Percentiles rank a stretch among this genome's conserved stretches.
Evolutionary conservation across 2,797 vertebrate species (phyloP).

Genomic region (Atherinosoma microstoma): DNA sequence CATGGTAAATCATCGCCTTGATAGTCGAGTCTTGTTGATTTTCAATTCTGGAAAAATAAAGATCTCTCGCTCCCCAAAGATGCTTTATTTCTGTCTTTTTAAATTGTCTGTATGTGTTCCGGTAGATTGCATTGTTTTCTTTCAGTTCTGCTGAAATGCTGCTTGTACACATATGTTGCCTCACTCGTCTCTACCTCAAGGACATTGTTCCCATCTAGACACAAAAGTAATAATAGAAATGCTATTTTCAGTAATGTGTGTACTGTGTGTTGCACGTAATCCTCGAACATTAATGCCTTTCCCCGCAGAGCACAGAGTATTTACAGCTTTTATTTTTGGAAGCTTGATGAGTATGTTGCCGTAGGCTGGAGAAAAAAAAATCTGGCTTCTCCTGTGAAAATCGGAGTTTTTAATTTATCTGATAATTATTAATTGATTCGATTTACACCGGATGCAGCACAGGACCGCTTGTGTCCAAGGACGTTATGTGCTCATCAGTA

Average conservation of each 20-base stretch:
- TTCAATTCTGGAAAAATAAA: conserved; percentile 50
- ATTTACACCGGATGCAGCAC: background rate
- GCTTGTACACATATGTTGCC: conserved; percentile 33
- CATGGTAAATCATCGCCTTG: conserved; percentile 22
- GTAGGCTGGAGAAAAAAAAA: conserved; percentile 4
- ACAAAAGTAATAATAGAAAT: conserved; percentile 10
- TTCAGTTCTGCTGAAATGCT: conserved; percentile 35
- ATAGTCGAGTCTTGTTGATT: conserved; percentile 23
- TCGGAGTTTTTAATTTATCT: background rate
- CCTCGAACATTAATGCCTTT: conserved; percentile 13
- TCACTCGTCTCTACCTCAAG: conserved; percentile 26
- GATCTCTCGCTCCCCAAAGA: conserved; percentile 12
- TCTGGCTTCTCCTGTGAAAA: background rate
- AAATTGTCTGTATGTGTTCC: conserved; percentile 5
- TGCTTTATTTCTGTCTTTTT: conserved; percentile 22
- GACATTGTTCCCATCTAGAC: conserved; percentile 8
- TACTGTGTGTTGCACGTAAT: conserved; percentile 24
- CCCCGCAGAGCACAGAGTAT: conserved; percentile 2
- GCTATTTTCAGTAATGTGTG: conserved; percentile 19
- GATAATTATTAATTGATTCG: background rate
- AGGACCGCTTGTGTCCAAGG: background rate
- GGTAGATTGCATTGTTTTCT: conserved; percentile 25
- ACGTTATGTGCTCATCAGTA: background rate
- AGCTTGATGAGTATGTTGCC: background rate
- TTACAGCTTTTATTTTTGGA: background rate